These are phyloP conservation scores for Chrysemys picta DNA, from an alignment of 2,113 vertebrate species.

Conservation along the genomic window DNA sequence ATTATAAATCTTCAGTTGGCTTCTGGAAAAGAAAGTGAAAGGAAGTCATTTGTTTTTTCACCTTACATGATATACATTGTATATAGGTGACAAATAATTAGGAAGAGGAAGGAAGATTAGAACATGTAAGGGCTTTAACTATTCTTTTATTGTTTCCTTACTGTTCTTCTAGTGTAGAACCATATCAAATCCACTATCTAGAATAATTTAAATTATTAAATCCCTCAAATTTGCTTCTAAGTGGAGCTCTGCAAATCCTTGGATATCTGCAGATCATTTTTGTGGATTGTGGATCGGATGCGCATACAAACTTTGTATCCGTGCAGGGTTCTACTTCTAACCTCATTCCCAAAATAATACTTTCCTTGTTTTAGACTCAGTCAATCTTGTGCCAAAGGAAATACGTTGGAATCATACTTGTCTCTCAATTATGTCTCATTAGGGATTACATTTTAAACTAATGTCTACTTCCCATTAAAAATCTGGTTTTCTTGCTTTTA, in stretches of 20 bases:
- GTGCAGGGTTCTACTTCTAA: neutral
- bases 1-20: conserved; percentile 27
- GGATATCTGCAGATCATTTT: neutral
- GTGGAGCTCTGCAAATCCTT: neutral
- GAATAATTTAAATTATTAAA: neutral
- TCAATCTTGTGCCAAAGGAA: conserved; percentile 66
- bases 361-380: conserved; percentile 1
- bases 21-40: neutral
- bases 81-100: conserved; percentile 42
- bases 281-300: neutral
- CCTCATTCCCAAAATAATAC: neutral
- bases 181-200: neutral
- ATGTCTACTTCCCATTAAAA: neutral
- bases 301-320: neutral
- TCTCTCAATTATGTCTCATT: neutral
- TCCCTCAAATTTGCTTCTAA: conserved; percentile 31
- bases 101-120: conserved; percentile 4
- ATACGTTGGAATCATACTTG: conserved; percentile 10
- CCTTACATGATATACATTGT: neutral
- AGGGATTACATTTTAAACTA: neutral
- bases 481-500: neutral
- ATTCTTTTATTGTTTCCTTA: conserved; percentile 38
- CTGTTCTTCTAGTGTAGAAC: neutral
- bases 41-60: conserved; percentile 16
- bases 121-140: conserved; percentile 37